These are phyloP conservation scores for Himalopsyche japonica DNA, from an alignment of 2,888 invertebrate genomes.

Conservation along the genomic window DNA sequence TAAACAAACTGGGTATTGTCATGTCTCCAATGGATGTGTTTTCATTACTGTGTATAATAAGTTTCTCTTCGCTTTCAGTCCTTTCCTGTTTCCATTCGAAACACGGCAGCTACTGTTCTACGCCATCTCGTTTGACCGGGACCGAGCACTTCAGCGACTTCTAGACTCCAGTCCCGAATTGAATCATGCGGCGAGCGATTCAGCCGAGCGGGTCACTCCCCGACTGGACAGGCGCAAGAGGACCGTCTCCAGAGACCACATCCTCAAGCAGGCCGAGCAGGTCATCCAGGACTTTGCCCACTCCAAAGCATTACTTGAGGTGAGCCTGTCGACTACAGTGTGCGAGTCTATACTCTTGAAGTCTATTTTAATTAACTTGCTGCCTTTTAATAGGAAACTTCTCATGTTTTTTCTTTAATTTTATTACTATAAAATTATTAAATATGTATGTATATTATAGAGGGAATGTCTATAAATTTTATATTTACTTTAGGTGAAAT, in stretches of 20 bases:
- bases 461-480: not conserved
- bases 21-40: too few relatives aligned
- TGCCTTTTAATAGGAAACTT: not conserved
- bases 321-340: too few relatives aligned
- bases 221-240: constrained; percentile 90
- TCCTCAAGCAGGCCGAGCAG: constrained; percentile 93
- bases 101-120: constrained; percentile 95
- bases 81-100: constrained; percentile 97
- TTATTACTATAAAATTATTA: not conserved
- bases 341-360: too few relatives aligned
- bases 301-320: constrained; percentile 89
- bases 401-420: not conserved
- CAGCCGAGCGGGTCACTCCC: constrained; percentile 89
- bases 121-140: constrained; percentile 96
- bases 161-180: constrained; percentile 91
- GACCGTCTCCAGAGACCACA: constrained; percentile 85
- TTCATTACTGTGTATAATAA: too few relatives aligned
- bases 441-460: not conserved
- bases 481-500: constrained; percentile 52
- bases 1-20: too few relatives aligned
- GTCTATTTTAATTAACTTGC: too few relatives aligned
- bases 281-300: constrained; percentile 92
- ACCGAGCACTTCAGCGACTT: constrained; percentile 92
- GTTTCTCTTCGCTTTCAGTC: constrained; percentile 57
- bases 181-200: constrained; percentile 66